phyloP scores from a whole-genome alignment of 2,797 vertebrate genomes.

The Diplodus sargus region DNA sequence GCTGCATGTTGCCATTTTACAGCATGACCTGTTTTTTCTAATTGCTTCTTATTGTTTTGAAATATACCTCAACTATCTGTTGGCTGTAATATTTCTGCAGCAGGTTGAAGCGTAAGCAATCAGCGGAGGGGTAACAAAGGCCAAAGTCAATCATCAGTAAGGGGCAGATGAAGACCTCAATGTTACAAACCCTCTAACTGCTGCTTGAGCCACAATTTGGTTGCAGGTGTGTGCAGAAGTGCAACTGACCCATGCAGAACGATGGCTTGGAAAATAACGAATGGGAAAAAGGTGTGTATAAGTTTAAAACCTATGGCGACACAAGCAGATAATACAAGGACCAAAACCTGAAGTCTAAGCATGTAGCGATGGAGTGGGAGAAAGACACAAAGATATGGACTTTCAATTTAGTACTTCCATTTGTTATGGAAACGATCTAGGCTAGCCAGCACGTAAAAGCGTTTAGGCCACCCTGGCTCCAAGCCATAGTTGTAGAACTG shows the following conservation, averaged over 20 bases:
- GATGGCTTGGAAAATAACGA: neutral
- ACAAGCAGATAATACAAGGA: neutral
- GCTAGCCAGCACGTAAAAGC: constrained; percentile 69
- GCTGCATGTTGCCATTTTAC: neutral
- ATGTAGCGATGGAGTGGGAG: constrained; percentile 13
- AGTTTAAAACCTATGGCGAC: constrained; percentile 2
- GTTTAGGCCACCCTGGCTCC: constrained; percentile 62
- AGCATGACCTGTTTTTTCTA: neutral
- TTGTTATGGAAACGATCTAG: constrained; percentile 65
- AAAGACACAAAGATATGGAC: constrained; percentile 49
- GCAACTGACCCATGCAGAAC: constrained; percentile 13
- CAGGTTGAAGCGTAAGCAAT: neutral
- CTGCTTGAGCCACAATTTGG: neutral
- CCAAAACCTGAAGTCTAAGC: constrained; percentile 5
- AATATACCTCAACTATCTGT: neutral
- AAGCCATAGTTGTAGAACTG: constrained; percentile 61
- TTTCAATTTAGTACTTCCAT: constrained; percentile 66
- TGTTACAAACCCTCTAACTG: constrained; percentile 5
- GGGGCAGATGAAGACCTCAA: neutral
- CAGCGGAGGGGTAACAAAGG: neutral
- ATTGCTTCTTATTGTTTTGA: neutral
- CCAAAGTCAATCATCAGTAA: neutral
- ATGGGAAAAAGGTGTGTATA: constrained; percentile 1
- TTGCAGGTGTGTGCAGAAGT: neutral
- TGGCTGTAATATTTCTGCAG: neutral